A percentile compares a stretch with the other conserved stretches of the same genome.
Conservation (phyloP, 2,113 vertebrate genomes). For the Phoenicopterus ruber region DNA sequence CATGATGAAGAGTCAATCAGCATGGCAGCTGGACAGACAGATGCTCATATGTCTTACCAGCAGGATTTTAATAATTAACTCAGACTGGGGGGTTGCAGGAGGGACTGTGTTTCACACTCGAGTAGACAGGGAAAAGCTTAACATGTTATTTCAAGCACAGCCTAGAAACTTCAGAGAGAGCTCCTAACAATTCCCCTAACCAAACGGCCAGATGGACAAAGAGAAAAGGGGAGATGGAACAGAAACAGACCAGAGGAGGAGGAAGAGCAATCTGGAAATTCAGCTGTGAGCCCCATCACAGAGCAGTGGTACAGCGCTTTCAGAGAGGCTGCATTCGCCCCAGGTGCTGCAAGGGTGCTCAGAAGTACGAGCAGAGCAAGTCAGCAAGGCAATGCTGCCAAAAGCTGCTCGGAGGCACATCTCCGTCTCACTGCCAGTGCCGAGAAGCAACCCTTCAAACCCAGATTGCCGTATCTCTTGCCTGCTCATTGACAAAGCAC, state of each 20-base stretch:
- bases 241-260: background rate
- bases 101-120: background rate
- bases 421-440: background rate
- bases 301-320: background rate
- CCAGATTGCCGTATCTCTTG: background rate
- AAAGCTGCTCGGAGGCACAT: background rate
- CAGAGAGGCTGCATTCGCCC: background rate
- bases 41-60: constrained; percentile 26
- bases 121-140: background rate
- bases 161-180: background rate
- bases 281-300: background rate
- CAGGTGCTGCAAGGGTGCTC: background rate
- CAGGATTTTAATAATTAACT: constrained; percentile 55
- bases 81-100: background rate
- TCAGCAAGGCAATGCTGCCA: background rate
- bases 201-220: background rate
- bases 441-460: background rate
- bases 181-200: background rate
- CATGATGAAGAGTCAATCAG: background rate
- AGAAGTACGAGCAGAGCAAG: background rate
- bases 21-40: constrained; percentile 46
- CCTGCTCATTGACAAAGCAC: background rate
- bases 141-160: background rate
- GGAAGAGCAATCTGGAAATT: background rate
- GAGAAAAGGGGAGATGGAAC: background rate